Evolutionary conservation across 2,888 invertebrate genomes (phyloP).

Genomic region (Mesorhabditis belari): DNA sequence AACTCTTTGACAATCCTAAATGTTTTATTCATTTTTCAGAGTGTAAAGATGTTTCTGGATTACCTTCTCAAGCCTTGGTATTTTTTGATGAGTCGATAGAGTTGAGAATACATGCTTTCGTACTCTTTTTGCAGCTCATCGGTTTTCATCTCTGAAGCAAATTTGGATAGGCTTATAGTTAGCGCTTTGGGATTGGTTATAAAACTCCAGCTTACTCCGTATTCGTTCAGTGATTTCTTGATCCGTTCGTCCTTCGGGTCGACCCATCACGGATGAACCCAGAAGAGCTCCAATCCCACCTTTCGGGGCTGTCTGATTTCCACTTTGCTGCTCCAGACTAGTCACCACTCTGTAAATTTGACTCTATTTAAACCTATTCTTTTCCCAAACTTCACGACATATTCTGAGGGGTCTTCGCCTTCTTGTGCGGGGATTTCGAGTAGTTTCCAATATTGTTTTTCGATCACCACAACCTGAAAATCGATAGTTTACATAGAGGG

Average conservation of each 20-base stretch:
- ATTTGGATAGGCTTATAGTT: neutral
- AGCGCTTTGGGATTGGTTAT: neutral
- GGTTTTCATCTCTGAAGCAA: constrained; percentile 62
- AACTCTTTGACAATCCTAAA: constrained; percentile 28
- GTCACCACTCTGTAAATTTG: constrained; percentile 30
- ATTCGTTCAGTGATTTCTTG: constrained; percentile 4
- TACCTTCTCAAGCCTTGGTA: constrained; percentile 78
- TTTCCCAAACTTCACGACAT: constrained; percentile 62
- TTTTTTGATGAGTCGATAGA: constrained; percentile 82
- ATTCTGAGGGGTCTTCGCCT: constrained; percentile 84
- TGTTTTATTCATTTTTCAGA: neutral
- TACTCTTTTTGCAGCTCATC: constrained; percentile 86
- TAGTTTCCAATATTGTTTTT: constrained; percentile 72
- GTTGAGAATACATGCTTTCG: constrained; percentile 84
- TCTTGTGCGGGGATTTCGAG: constrained; percentile 88
- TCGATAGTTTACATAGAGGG: neutral
- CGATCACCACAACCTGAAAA: constrained; percentile 38
- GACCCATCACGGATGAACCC: constrained; percentile 32
- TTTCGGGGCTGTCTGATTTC: constrained; percentile 15
- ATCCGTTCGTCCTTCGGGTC: neutral
- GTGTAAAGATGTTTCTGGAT: neutral
- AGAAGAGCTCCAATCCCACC: constrained; percentile 48
- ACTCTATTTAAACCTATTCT: neutral
- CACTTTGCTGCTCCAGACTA: constrained; percentile 39
- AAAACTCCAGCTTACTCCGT: neutral